Percentiles rank a stretch among this genome's conserved stretches.
phyloP scores from a whole-genome alignment of 2,888 invertebrate genomes.

The Leucoma salicis region DNA sequence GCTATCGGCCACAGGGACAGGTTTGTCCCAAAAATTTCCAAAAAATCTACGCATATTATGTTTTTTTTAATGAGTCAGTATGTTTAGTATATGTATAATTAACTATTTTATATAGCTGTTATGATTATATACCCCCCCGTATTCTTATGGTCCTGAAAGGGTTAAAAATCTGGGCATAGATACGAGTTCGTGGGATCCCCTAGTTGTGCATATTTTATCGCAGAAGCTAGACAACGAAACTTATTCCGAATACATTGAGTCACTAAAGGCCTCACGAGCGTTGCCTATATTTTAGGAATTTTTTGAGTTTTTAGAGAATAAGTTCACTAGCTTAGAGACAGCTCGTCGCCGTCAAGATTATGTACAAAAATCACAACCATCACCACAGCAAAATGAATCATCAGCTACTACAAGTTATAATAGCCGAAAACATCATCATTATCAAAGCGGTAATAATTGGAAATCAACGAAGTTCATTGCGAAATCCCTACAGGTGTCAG shows the following conservation, averaged over 20 bases:
- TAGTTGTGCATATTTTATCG: slow-evolving; percentile 17
- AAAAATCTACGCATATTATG: too few species aligned
- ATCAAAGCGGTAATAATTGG: too few species aligned
- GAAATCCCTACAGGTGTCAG: too few species aligned
- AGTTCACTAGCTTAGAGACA: slow-evolving; percentile 16
- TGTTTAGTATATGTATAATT: too few species aligned
- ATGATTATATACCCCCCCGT: too few species aligned
- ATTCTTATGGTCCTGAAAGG: too few species aligned
- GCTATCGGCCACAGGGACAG: too few species aligned
- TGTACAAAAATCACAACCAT: background rate
- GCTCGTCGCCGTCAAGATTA: background rate
- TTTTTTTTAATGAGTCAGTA: too few species aligned
- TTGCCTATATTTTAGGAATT: slow-evolving; percentile 18
- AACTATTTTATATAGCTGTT: too few species aligned
- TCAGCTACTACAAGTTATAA: background rate
- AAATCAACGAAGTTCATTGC: too few species aligned
- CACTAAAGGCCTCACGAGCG: slow-evolving; percentile 13
- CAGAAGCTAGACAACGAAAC: slow-evolving; percentile 23
- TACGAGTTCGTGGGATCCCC: slow-evolving; percentile 31
- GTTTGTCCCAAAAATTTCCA: too few species aligned
- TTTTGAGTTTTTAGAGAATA: slow-evolving; percentile 18
- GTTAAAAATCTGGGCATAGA: too few species aligned
- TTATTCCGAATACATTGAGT: slow-evolving; percentile 18
- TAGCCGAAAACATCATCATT: background rate
- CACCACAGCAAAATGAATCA: background rate